Base-by-base conservation (phyloP, 2,113 vertebrate species). In the Neogobius melanostomus region DNA sequence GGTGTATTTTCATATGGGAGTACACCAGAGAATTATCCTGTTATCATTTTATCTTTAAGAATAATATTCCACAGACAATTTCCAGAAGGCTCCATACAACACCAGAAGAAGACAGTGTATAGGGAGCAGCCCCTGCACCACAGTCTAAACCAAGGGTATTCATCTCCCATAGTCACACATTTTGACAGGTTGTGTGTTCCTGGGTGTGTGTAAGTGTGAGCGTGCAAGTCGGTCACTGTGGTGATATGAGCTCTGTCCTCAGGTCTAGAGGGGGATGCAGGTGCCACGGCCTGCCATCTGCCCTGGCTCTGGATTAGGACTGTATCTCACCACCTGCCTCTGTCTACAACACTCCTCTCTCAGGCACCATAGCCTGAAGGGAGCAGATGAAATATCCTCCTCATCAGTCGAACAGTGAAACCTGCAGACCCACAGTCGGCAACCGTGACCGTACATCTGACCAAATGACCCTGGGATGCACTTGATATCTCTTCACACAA, bases 251-350 rank as follows among this genome's bases (percentile, higher is more conserved):
- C 48, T 74, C 76, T 82, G 75, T 80, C 81, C 81, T 87, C 53
- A 81, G 81, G 80, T 87, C 79, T 67, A 64, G 81, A 78, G 74
- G 73, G 54, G 74, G 80, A 77, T 85, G 82, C 90, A 89, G 82
- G 88, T 91, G 90, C 80, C 69, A 28, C 1, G 2, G 21, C 81
- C 74, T 17, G 64, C 86, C 83, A 87, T 86, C 85, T 88, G 84
- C 67, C 43, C 4, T 57, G 68, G 79, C 50, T 71, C 66, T 49
- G 6, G 77, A 87, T 87, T 86, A 87, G 68, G 60, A 77, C 46
- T 0, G 50, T 84, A 71, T 75, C 74, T 83, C 79, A 79, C 74
- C 85, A 88, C 82, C 82, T 88, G 79, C 77, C 56, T 84, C 17
- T 64, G 69, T 77, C 81, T 66, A 81, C 62, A 76, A 77, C 59